Evolutionary conservation across 1,140 invertebrate genomes (phyloP).

Genomic region (Bacillus rossius): DNA sequence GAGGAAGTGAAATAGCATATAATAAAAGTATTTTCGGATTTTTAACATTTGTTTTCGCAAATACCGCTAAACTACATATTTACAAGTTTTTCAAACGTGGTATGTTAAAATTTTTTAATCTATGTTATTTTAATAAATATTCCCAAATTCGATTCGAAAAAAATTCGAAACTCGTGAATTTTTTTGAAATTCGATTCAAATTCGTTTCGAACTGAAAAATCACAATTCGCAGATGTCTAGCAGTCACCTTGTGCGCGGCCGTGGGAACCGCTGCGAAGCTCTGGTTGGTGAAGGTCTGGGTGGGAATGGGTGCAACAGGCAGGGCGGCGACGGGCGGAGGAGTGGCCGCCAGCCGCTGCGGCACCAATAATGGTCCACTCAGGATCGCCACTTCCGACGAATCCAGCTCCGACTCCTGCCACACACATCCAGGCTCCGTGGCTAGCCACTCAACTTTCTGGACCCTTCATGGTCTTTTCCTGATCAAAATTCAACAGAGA

Average conservation of each 20-base stretch:
- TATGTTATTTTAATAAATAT: no score
- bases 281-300: constrained; percentile 75
- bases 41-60: no score
- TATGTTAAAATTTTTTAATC: no score
- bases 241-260: constrained; percentile 1
- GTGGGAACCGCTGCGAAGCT: constrained; percentile 45
- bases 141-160: no score
- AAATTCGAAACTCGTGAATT: no score
- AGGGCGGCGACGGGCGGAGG: constrained; percentile 6
- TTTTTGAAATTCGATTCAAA: no score
- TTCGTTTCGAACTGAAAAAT: no score
- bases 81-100: no score
- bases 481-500: neutral
- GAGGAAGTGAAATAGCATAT: no score
- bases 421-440: neutral
- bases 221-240: neutral
- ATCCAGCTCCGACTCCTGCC: constrained; percentile 38
- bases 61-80: no score
- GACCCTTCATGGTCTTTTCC: neutral
- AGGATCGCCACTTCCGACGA: constrained; percentile 53
- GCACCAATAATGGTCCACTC: constrained; percentile 40
- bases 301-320: constrained; percentile 53
- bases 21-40: no score
- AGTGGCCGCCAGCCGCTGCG: constrained; percentile 12
- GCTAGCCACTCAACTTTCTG: neutral